Conservation (phyloP, 2,113 vertebrate genomes). For the Mirza zaza region DNA sequence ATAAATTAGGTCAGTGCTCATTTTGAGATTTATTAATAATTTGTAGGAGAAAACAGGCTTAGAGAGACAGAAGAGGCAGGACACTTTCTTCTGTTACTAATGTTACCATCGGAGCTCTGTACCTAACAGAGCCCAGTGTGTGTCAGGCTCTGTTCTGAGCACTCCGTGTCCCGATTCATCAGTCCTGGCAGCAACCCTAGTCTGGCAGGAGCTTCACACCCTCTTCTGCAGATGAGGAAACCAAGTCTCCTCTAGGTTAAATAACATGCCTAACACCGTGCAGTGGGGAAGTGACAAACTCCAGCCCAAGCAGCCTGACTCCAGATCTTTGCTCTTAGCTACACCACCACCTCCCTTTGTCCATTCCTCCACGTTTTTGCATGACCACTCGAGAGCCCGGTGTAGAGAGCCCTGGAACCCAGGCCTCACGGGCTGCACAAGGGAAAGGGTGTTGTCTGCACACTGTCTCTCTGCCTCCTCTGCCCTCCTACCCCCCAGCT, state of each 20-base stretch:
- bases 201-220: background rate
- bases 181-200: background rate
- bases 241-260: background rate
- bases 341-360: background rate
- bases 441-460: background rate
- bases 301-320: background rate
- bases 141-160: background rate
- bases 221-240: background rate
- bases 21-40: background rate
- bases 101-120: background rate
- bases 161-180: background rate
- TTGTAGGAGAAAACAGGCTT: background rate
- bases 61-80: background rate
- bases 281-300: background rate
- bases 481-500: background rate
- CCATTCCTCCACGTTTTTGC: background rate
- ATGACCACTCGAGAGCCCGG: background rate
- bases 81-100: background rate
- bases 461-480: background rate
- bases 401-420: background rate
- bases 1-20: background rate
- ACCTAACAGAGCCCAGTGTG: background rate
- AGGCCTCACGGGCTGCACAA: background rate
- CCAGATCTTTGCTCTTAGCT: background rate
- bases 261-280: background rate